Base-by-base conservation (phyloP, 2,797 vertebrate genomes). In the Mormyrus proboscirostris region DNA sequence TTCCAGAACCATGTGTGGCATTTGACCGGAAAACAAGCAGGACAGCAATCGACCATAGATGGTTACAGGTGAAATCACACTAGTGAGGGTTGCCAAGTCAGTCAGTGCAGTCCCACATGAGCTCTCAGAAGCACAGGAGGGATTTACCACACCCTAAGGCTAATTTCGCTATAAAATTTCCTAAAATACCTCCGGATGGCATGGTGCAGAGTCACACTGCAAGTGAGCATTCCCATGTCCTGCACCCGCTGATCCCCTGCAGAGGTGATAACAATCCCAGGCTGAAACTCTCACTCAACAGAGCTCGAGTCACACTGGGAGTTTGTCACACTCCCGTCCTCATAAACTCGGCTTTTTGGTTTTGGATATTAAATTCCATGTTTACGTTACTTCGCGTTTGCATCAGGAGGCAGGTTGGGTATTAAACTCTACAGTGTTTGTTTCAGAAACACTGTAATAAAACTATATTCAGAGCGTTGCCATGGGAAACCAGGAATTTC, bases 391-490 rank as follows among this genome's bases (percentile, higher is more conserved):
- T 84, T 22, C 22, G 10, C 12, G 14, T 47, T 47, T 50, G 47
- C 44, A 84, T 49, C 41, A 22, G 41, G 8, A 82, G 76, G 41
- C 41, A 47, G 38, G n/a, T n/a, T 84, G n/a, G 41, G 47, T 47
- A 25, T 84, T 22, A 84, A 47, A 47, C 41, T 84, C n/a, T 50
- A 12, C 41, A n/a, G 47, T 22, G 85, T 33, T 86, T 53, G 51
- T 38, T 86, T 86, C 29, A 41, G 85, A 38, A 55, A 86, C 51
- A 14, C 29, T 86, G 85, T 38, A 86, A 55, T 86, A 86, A 86
- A 86, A 86, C 12, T 55, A 16, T 86, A 55, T 8, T 86, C 85
- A 86, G 38, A 86, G 14, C 6, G 85, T 86, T 86, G 85, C 85
- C 51, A 86, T 55, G 85, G 50, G 85, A 86, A 59, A 86, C 51